Evolutionary conservation across 1,140 invertebrate species (phyloP), one percentile per base, ranked within the genome.

Genomic region (Neodiprion fabricii): DNA sequence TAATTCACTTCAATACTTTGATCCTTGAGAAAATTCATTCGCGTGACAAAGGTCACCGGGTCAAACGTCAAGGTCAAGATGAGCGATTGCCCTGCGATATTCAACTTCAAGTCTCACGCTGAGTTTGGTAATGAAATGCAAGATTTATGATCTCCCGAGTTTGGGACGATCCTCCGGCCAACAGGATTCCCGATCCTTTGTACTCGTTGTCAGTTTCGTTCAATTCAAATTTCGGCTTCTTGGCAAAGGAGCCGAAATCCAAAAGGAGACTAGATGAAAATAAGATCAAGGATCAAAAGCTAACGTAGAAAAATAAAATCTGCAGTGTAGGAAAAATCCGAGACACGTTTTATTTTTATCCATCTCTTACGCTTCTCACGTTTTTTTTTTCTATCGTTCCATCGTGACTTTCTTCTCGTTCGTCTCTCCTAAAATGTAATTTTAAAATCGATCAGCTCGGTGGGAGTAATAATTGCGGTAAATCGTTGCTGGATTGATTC

Each of bases 401-500:
- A 40, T 40, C 28, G 28, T 1, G 1, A 2, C 28, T 40, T 40
- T 40, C 28, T 40, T 0, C 0, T 40, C 28, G 2, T 40, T 40
- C 28, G 1, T 40, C 28, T 40, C 28, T 40, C 5, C 28, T 40
- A 40, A 21, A 21, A 40, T 40, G 28, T 5, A 40, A 40, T 3
- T 61, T 61, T 61, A 61, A 61, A 17, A 61, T 61, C 40, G 67
- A 21, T 74, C 17, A 70, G 61, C 49, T 71, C 72, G 61, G 48
- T 23, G 8, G 68, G 17, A 50, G 67, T 53, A 76, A 72, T 79
- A 40, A 40, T 40, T 40, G 28, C 28, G 5, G 28, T 40, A 40
- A 40, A 40, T 40, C 28, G 28, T 40, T 40, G 28, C 78, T 74
- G 72, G 67, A 73, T 74, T 10, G 49, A 10, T 21, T 72, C 79